Conservation (phyloP, 2,797 vertebrate species). For the Megalops cyprinoides region DNA sequence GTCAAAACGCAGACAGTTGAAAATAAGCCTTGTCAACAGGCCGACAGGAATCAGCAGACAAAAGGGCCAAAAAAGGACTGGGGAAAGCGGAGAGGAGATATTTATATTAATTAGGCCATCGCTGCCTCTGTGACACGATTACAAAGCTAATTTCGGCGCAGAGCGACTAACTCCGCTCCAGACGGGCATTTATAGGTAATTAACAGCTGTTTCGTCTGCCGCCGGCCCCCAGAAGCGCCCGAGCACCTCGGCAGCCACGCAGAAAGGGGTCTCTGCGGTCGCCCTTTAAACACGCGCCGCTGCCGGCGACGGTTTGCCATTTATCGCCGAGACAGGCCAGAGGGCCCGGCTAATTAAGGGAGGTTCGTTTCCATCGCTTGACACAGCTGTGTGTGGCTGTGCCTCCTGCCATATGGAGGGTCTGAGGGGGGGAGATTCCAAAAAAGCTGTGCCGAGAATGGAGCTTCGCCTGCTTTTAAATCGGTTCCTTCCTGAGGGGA, state of each 20-base stretch:
- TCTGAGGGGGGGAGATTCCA: background rate
- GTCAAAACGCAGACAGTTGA: too few relatives aligned
- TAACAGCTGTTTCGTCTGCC: background rate
- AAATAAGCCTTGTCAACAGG: background rate
- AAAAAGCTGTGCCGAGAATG: background rate
- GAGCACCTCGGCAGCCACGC: background rate
- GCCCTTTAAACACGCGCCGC: background rate
- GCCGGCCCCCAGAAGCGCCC: background rate
- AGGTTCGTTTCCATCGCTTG: background rate
- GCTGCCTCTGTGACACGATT: background rate
- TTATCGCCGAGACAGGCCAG: background rate
- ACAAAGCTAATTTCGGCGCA: background rate
- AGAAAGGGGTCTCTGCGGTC: background rate
- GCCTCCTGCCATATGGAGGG: background rate
- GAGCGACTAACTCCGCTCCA: background rate
- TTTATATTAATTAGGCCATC: constrained; percentile 5
- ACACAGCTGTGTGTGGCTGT: background rate
- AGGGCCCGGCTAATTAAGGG: background rate
- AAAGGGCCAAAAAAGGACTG: background rate
- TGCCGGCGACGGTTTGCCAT: background rate
- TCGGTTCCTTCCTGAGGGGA: background rate
- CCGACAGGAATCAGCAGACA: background rate
- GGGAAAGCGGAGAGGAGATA: too few relatives aligned
- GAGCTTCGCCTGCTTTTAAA: background rate
- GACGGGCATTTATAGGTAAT: background rate